A percentile compares a stretch with the other conserved stretches of the same genome.
These are phyloP conservation scores for Brenthis daphne DNA, from an alignment of 2,888 invertebrate species.

Conservation along the genomic window DNA sequence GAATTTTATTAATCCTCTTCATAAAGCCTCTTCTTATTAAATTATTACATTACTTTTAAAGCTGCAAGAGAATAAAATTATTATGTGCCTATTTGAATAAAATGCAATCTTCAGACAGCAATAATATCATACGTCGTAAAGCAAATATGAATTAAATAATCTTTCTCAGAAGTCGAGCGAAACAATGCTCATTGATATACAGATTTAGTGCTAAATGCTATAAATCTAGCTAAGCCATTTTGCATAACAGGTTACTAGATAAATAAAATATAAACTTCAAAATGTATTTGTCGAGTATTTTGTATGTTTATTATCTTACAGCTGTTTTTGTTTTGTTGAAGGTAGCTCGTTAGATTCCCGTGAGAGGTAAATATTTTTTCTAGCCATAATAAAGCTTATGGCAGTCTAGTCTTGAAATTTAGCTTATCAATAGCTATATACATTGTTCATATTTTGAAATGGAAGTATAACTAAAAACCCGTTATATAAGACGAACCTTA, in stretches of 20 bases:
- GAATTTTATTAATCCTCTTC: too few species aligned
- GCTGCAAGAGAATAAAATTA: neutral
- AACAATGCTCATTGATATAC: slow-evolving; percentile 29
- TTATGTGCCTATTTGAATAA: neutral
- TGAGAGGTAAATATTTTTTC: too few species aligned
- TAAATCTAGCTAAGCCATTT: slow-evolving; percentile 25
- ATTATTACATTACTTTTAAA: neutral
- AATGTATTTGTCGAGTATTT: too few species aligned
- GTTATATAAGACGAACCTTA: slow-evolving; percentile 2
- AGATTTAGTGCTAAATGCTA: slow-evolving; percentile 23
- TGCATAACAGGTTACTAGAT: slow-evolving; percentile 16
- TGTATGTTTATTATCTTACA: too few species aligned
- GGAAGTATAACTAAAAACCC: neutral
- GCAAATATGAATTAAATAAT: slow-evolving; percentile 22
- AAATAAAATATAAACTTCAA: neutral
- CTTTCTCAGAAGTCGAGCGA: slow-evolving; percentile 15
- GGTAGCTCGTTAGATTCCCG: too few species aligned
- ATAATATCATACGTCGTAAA: neutral
- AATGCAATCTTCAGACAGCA: neutral
- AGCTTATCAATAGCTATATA: too few species aligned
- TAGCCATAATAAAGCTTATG: too few species aligned
- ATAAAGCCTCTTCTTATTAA: too few species aligned
- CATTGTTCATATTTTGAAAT: neutral
- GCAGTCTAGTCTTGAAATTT: too few species aligned
- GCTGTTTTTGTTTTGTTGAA: too few species aligned